Evolutionary conservation across 2,113 vertebrate species (phyloP), one percentile per base, ranked within the genome.

Genomic region (Gnathonemus longibarbis): DNA sequence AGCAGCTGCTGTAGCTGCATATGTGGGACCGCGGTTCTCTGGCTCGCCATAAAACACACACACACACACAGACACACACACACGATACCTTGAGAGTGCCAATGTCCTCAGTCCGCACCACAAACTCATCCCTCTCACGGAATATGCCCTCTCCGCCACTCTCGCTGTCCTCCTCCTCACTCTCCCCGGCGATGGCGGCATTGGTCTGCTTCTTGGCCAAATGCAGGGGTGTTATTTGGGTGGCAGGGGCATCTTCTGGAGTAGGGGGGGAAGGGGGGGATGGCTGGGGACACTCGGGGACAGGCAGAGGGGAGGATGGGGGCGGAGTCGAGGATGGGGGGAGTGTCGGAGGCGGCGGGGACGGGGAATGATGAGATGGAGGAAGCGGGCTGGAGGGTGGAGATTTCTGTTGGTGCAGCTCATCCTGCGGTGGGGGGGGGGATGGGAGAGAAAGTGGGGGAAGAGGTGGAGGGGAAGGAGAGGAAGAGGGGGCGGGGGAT

Each of bases 61-160:
- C 31, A 48, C 10, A 53, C 35, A 35, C 1, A 35, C 50, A 89
- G n/a, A n/a, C 49, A 49, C 93, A 97, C 97, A 56, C 39, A 42
- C 39, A 42, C 39, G 84, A 53, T 93, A 98, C 97, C 97, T 97
- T 97, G 24, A 98, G 96, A 11, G 96, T 97, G 19, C 95, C 95
- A 87, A 98, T 97, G 94, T 98, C 97, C 66, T 98, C 97, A 0
- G 97, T 97, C 0, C 97, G 96, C 90, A 98, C 97, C 89, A 98
- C 98, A 86, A 98, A 98, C 93, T 98, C 98, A 8, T 98, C 98
- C 0, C 97, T 95, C 91, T 98, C 97, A 2, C 97, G 95, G 93
- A 98, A 98, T 93, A 98, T 98, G 13, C 97, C 97, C 91, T 98
- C 97, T 0, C 97, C 97, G 0, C 97, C 97, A 1, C 97, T 98